Evolutionary conservation across 2,888 invertebrate species (phyloP).

Genomic region (Lithophane ornitopus): DNA sequence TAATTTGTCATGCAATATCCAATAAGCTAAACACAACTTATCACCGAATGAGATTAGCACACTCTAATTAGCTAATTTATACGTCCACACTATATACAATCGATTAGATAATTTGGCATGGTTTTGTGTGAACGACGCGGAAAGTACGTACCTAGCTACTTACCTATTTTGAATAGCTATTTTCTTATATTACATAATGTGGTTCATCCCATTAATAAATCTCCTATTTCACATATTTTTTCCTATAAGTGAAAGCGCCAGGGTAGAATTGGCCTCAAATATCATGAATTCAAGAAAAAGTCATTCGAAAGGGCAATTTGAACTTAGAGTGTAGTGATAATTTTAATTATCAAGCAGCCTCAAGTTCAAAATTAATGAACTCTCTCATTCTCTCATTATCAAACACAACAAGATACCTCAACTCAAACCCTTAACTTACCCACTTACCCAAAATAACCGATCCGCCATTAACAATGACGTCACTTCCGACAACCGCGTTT

Average conservation of each 20-base stretch:
- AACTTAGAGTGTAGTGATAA: background rate
- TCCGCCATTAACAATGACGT: conserved; percentile 73
- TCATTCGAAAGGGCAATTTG: background rate
- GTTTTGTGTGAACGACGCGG: background rate
- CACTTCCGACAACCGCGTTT: conserved; percentile 78
- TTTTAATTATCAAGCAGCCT: background rate
- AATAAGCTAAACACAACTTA: conserved; percentile 23
- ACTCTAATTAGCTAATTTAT: conserved; percentile 40
- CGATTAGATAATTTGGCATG: conserved; percentile 11
- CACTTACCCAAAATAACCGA: conserved; percentile 62
- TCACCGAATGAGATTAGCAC: conserved; percentile 23
- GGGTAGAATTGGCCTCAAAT: background rate
- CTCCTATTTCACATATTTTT: background rate
- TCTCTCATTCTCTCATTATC: conserved; percentile 1
- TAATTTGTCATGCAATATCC: conserved; percentile 14
- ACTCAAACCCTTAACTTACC: conserved; percentile 44
- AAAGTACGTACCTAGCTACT: background rate
- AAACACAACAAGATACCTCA: conserved; percentile 27
- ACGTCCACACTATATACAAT: conserved; percentile 4
- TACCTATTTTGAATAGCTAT: background rate
- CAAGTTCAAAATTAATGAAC: background rate
- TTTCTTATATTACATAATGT: background rate
- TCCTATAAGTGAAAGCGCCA: background rate
- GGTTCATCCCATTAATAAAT: background rate
- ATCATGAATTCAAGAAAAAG: background rate